Percentiles rank a stretch among this genome's conserved stretches.
Conservation (phyloP, 1,140 invertebrate genomes). For the Hypsibius dujardini region DNA sequence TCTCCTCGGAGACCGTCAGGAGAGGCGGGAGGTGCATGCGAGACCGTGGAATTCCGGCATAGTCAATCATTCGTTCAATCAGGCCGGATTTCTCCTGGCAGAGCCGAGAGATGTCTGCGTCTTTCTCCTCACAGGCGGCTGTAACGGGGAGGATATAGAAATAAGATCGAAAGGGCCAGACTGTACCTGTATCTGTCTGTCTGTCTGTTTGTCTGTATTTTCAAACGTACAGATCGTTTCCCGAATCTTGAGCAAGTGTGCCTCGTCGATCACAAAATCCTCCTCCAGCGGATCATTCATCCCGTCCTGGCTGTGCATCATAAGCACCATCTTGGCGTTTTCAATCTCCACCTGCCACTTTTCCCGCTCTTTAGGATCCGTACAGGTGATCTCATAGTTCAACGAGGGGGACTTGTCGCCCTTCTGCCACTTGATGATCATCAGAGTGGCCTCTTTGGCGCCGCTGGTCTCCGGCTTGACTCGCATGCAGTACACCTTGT, state of each 20-base stretch:
- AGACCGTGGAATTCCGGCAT: neutral
- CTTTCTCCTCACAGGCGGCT: no score
- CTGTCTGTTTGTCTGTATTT: no score
- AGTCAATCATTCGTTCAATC: neutral
- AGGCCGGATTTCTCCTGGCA: neutral
- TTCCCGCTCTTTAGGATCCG: neutral
- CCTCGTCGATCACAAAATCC: neutral
- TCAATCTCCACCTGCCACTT: constrained; percentile 5
- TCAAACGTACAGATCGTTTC: neutral
- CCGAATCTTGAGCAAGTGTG: neutral
- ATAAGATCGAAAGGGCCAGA: no score
- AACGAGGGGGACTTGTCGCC: neutral
- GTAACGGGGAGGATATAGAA: no score
- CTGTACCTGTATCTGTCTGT: no score
- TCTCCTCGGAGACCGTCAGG: neutral
- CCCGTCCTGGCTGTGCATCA: constrained; percentile 1
- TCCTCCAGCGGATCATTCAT: neutral
- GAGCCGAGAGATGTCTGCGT: neutral
- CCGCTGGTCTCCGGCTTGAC: neutral
- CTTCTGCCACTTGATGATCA: no score
- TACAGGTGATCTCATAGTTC: neutral
- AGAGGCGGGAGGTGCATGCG: no score
- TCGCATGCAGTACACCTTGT: neutral
- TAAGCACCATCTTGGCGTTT: neutral
- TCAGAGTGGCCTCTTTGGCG: neutral